phyloP scores from a whole-genome alignment of 2,888 invertebrate species.

The Tillus elongatus region DNA sequence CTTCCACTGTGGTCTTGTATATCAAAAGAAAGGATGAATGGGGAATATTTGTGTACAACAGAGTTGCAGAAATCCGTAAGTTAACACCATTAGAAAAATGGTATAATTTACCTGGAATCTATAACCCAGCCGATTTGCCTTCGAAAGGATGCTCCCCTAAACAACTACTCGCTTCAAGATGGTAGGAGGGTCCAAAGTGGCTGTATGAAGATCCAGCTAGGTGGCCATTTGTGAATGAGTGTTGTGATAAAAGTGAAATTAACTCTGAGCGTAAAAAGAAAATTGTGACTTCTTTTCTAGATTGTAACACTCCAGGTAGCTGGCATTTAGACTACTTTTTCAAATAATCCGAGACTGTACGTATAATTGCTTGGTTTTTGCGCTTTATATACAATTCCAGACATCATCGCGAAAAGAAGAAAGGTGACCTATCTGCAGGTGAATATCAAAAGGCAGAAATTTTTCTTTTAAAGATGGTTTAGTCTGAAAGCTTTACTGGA shows the following conservation, averaged over 20 bases:
- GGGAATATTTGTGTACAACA: slow-evolving; percentile 23
- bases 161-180: too few species aligned
- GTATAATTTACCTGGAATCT: too few species aligned
- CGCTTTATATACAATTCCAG: slow-evolving; percentile 9
- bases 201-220: too few species aligned
- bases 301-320: too few species aligned
- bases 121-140: too few species aligned
- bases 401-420: not conserved
- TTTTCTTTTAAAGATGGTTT: not conserved
- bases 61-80: slow-evolving; percentile 22
- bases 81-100: too few species aligned
- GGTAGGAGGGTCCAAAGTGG: too few species aligned
- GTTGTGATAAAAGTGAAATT: not conserved
- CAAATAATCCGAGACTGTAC: slow-evolving; percentile 15
- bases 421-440: not conserved
- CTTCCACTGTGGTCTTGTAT: slow-evolving; percentile 24
- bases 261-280: not conserved
- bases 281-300: not conserved
- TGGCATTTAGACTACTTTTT: not conserved
- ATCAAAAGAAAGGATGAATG: slow-evolving; percentile 20
- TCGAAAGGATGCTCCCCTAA: too few species aligned
- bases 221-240: too few species aligned
- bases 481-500: not conserved
- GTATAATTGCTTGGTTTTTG: slow-evolving; percentile 20
- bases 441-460: not conserved